phyloP scores from a whole-genome alignment of 2,113 vertebrate genomes.

The Dolichallabes microphthalmus region DNA sequence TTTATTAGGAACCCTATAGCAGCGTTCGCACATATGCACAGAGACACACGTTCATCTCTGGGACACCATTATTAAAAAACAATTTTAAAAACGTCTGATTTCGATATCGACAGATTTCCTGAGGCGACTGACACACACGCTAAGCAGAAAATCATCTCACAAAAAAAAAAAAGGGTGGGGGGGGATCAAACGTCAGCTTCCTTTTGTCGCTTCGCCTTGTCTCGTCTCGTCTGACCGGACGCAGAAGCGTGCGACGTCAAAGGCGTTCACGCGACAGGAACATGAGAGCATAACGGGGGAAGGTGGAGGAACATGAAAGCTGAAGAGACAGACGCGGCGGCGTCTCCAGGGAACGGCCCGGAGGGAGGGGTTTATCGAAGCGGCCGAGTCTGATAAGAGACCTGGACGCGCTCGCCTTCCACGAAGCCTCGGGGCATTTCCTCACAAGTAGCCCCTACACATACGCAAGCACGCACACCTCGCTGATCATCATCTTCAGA shows the following conservation, averaged over 20 bases:
- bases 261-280: background rate
- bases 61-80: too few relatives aligned
- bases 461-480: background rate
- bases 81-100: too few relatives aligned
- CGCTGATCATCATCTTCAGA: background rate
- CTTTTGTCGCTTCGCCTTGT: too few relatives aligned
- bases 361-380: background rate
- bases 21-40: too few relatives aligned
- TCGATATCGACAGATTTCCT: too few relatives aligned
- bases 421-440: background rate
- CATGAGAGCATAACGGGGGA: background rate
- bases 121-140: too few relatives aligned
- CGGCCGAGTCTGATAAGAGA: slow-evolving; percentile 27
- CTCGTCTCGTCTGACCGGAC: background rate
- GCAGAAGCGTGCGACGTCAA: too few relatives aligned
- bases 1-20: background rate
- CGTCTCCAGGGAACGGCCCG: background rate
- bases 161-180: too few relatives aligned
- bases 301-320: background rate
- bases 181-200: too few relatives aligned
- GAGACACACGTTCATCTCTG: too few relatives aligned
- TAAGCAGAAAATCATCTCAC: background rate
- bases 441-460: background rate
- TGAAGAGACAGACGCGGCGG: background rate
- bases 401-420: background rate